phyloP scores from a whole-genome alignment of 2,113 vertebrate species.

The Ceuthmochares aereus region DNA sequence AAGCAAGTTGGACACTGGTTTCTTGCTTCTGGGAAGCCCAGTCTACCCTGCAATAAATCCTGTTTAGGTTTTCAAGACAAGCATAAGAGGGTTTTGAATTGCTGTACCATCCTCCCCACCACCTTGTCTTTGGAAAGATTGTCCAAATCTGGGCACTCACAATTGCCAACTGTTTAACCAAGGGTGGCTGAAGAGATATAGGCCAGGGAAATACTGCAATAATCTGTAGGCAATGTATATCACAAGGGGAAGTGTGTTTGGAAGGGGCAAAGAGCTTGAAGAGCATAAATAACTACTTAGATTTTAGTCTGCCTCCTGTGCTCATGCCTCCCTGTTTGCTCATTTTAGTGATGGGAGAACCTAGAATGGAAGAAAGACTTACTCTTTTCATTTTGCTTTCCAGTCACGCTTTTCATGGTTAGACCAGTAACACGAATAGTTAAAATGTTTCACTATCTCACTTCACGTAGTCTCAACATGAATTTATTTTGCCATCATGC shows the following conservation, averaged over 20 bases:
- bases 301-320: background rate
- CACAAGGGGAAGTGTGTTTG: background rate
- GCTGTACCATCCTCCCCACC: background rate
- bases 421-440: background rate
- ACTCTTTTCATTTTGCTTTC: background rate
- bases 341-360: background rate
- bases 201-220: background rate
- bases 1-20: background rate
- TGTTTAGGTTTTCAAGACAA: background rate
- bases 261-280: background rate
- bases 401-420: background rate
- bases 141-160: background rate
- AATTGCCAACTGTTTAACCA: background rate
- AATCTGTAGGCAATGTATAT: background rate
- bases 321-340: fast-evolving
- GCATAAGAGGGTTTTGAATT: background rate
- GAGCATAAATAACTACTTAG: background rate
- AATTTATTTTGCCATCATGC: background rate
- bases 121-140: background rate
- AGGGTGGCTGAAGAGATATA: background rate
- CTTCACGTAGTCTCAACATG: background rate
- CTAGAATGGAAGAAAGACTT: background rate
- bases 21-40: background rate
- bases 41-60: background rate
- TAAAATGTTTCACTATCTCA: background rate